phyloP scores from a whole-genome alignment of 2,888 invertebrate genomes.

The Xylota segnis region DNA sequence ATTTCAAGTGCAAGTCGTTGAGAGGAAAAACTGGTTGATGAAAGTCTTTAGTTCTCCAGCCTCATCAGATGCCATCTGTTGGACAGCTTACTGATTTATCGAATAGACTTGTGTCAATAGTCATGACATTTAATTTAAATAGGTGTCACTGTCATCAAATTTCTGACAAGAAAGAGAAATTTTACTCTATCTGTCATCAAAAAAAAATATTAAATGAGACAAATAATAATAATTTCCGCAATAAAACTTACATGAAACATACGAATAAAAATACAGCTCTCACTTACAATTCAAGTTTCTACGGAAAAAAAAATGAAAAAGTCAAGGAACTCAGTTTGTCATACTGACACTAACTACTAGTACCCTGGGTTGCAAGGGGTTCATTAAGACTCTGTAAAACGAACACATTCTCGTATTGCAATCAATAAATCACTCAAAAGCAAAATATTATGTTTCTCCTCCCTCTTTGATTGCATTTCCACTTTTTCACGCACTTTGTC shows the following conservation, averaged over 20 bases:
- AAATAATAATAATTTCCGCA: conserved; percentile 67
- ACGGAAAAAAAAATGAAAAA: conserved; percentile 61
- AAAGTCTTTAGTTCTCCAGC: too few relatives aligned
- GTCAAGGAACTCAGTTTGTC: conserved; percentile 73
- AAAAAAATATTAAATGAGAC: conserved; percentile 45
- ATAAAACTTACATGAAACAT: conserved; percentile 39
- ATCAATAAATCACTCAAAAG: conserved; percentile 70
- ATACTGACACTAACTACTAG: conserved; percentile 57
- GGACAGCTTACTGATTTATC: too few relatives aligned
- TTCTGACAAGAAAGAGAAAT: not conserved
- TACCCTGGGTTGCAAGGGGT: conserved; percentile 29
- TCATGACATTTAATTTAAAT: too few relatives aligned
- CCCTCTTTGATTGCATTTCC: conserved; percentile 12
- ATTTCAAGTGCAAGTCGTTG: conserved; percentile 5
- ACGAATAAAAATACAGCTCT: conserved; percentile 3
- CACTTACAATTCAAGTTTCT: conserved; percentile 33
- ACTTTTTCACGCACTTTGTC: conserved; percentile 34
- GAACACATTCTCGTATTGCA: conserved; percentile 21
- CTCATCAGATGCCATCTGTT: too few relatives aligned
- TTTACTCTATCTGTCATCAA: conserved; percentile 10
- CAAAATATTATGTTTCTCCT: conserved; percentile 5
- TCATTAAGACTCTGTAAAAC: conserved; percentile 41
- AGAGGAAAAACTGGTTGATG: too few relatives aligned
- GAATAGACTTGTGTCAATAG: too few relatives aligned
- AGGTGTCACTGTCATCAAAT: not conserved